These are phyloP conservation scores for Microchrysa polita DNA, from an alignment of 2,888 invertebrate genomes.

Conservation along the genomic window DNA sequence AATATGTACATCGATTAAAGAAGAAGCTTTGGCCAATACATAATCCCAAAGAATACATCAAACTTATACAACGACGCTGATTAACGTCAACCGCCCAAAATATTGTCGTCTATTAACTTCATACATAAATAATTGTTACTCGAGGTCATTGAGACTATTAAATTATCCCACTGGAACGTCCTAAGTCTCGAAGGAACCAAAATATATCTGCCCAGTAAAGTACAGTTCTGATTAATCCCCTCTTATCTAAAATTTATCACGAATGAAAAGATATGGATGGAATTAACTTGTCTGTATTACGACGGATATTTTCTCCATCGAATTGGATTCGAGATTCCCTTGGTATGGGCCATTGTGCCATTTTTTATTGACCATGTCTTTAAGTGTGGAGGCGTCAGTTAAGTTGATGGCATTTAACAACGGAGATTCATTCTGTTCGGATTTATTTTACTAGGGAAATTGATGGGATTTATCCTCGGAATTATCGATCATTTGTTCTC, in stretches of 20 bases:
- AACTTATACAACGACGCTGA: too few relatives aligned
- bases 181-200: neutral
- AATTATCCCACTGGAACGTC: conserved; percentile 21
- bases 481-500: conserved; percentile 4
- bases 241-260: conserved; percentile 20
- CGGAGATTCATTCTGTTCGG: neutral
- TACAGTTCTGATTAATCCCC: conserved; percentile 11
- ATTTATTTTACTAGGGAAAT: conserved; percentile 1
- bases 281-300: neutral
- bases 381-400: neutral
- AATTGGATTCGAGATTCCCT: neutral
- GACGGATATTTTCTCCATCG: neutral
- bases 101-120: conserved; percentile 15
- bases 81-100: conserved; percentile 8
- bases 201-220: neutral
- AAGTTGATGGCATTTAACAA: neutral
- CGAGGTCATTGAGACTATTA: conserved; percentile 18
- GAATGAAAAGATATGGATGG: conserved; percentile 8
- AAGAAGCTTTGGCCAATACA: too few relatives aligned
- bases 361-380: conserved; percentile 8
- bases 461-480: neutral
- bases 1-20: too few relatives aligned
- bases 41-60: too few relatives aligned
- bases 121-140: conserved; percentile 41
- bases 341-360: conserved; percentile 6